Evolutionary conservation across 2,888 invertebrate genomes (phyloP).

Genomic region (Hydropsyche betteni): DNA sequence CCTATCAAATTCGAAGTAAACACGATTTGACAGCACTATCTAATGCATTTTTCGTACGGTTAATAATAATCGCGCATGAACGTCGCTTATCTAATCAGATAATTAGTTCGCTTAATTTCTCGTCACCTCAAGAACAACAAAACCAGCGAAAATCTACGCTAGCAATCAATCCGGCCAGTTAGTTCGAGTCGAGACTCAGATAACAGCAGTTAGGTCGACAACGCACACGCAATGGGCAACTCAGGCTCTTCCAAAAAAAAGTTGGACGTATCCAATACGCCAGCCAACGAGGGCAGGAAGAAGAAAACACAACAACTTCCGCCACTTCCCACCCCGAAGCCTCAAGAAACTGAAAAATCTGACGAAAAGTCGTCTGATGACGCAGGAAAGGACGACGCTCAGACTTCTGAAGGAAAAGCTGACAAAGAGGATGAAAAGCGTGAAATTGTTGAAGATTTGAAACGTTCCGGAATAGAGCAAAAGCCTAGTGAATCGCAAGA

Average conservation of each 20-base stretch:
- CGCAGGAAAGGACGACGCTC: background rate
- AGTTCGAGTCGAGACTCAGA: constrained; percentile 12
- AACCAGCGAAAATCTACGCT: constrained; percentile 8
- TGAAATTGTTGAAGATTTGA: too few species aligned
- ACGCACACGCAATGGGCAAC: constrained; percentile 39
- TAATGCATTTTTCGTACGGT: too few species aligned
- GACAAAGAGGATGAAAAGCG: background rate
- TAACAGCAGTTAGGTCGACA: constrained; percentile 11
- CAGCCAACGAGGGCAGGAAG: constrained; percentile 33
- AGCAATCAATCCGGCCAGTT: constrained; percentile 5
- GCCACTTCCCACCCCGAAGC: background rate
- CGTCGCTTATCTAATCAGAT: constrained; percentile 22
- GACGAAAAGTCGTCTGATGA: background rate
- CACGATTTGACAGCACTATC: too few species aligned
- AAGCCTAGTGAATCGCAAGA: too few species aligned
- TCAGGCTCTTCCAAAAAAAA: constrained; percentile 39
- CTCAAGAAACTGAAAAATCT: background rate
- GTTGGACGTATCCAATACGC: constrained; percentile 45
- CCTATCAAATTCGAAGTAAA: too few species aligned
- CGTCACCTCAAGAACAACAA: constrained; percentile 10
- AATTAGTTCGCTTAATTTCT: constrained; percentile 16
- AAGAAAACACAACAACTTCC: background rate
- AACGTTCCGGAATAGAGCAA: too few species aligned
- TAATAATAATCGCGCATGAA: too few species aligned
- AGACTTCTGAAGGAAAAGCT: background rate